Evolutionary conservation across 2,797 vertebrate genomes (phyloP), one percentile per base, ranked within the genome.

Genomic region (Brachymystax lenok): DNA sequence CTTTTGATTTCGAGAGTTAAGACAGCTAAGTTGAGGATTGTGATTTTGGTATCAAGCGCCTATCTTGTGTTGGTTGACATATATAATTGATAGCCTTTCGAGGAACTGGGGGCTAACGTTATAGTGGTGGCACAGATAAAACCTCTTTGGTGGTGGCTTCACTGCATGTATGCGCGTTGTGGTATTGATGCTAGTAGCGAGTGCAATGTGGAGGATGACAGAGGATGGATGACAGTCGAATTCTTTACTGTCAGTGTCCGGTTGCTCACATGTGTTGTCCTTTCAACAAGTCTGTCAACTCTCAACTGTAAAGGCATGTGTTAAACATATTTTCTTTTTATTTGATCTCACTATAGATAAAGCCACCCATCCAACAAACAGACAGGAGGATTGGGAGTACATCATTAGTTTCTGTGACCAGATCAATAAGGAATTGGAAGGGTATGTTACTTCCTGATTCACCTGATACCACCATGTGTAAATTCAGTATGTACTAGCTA

Each of bases 371-470:
- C 97, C 97, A 24, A 95, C 95, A 74, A 99, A 99, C 91, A 95
- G 98, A 74, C 97, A 99, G 82, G 98, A 99, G 85, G 98, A 99
- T 90, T 99, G 98, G 98, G 98, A 99, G 78, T 99, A 99, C 86
- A 99, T 99, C 74, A 99, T 99, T 0, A 96, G 98, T 82, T 99
- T 99, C 93, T 99, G 98, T 89, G 98, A 99, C 89, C 98, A 99
- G 90, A 96, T 99, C 93, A 99, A 99, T 93, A 99, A 97, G 87
- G 98, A 99, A 27, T 92, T 98, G n/a, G 98, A 99, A 90, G 98
- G 98, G 98, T 99, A 46, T 51, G 4, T 46, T n/a, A 1, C 10
- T 14, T n/a, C 14, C 51, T 13, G 24, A 0, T 59, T 24, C 12
- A 70, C 24, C 10, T 50, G 14, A 33, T 51, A 71, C 24, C 50